Evolutionary conservation across 2,797 vertebrate species (phyloP), one percentile per base, ranked within the genome.

Genomic region (Anguilla pacifica): DNA sequence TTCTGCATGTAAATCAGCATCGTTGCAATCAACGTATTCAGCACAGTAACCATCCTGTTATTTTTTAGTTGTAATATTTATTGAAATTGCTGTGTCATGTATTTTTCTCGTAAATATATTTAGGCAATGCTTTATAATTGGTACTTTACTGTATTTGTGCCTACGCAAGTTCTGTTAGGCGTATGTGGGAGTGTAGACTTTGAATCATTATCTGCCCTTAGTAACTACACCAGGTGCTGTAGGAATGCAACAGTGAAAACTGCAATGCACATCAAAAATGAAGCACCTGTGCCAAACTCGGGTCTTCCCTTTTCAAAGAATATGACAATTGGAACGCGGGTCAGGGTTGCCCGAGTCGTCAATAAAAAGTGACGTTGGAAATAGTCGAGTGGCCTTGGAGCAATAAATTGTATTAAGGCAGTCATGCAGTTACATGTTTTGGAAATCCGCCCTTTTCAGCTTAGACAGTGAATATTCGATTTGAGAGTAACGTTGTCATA

Each of bases 261-360:
- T 22, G 90, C 89, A 93, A 92, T 96, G 93, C 95, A 94, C 90
- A 93, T 88, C 92, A 91, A 83, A 91, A 84, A 90, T 92, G 90
- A 92, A 95, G 94, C 96, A 94, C 95, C 90, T 93, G 95, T 94
- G 93, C 91, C 90, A 95, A 25, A 95, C 95, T 92, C 94, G 95
- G 93, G 90, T 92, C 89, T 93, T 94, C 81, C 31, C 94, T 93
- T 94, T 95, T 95, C 93, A 93, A 91, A 93, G 93, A 93, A 92
- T 88, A 93, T 94, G 93, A 94, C 93, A 94, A 90, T 88, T 91
- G 90, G 92, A 92, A 92, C 93, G 92, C 90, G 94, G 93, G 95
- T 95, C 95, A 95, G 94, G 94, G 94, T 92, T 89, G 86, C 89
- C 74, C 87, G 67, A 86, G 85, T 92, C 92, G 92, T 95, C 91